Evolutionary conservation across 2,113 vertebrate genomes (phyloP), one percentile per base, ranked within the genome.

Genomic region (Rhea americana): DNA sequence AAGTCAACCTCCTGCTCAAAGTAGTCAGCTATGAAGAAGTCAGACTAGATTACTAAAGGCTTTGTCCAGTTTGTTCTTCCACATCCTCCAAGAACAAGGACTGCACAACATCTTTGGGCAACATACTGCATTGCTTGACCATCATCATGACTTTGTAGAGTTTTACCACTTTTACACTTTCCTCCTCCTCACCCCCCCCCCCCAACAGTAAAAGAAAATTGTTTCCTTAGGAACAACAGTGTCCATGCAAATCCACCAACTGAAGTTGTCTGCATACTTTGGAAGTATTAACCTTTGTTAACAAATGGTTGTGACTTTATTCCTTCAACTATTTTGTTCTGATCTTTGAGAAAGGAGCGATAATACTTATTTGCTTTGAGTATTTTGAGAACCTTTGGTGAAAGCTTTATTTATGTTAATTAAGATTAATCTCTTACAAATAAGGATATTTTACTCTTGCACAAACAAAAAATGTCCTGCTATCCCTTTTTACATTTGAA

Each of bases 401-500:
- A 89, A 83, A 96, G 53, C 16, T 50, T 1, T 50, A 26, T 87
- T 84, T 79, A 63, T 72, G 37, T 56, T 92, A 90, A 84, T 84
- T 82, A 71, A 73, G 70, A 19, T 41, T 21, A 87, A 93, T 93
- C 30, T 86, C 30, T 43, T 70, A 45, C 13, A 82, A 91, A 79
- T 61, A 78, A 83, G 28, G 35, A 39, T 94, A 25, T 58, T 83
- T 77, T 85, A 47, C 28, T 93, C 30, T 41, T 41, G 5, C 13
- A 59, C 86, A 56, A 85, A 81, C 11, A 63, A 73, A 35, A 43
- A 71, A 79, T 71, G 30, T 62, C 21, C 5, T 56, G 7, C 30
- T 55, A 39, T 80, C 19, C 24, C 9, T 72, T 93, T 91, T 91
- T 91, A 55, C 15, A 71, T 84, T 72, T 91, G 41, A 93, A 92